Conservation (phyloP, 2,113 vertebrate species). For the Monarcha castaneiventris region DNA sequence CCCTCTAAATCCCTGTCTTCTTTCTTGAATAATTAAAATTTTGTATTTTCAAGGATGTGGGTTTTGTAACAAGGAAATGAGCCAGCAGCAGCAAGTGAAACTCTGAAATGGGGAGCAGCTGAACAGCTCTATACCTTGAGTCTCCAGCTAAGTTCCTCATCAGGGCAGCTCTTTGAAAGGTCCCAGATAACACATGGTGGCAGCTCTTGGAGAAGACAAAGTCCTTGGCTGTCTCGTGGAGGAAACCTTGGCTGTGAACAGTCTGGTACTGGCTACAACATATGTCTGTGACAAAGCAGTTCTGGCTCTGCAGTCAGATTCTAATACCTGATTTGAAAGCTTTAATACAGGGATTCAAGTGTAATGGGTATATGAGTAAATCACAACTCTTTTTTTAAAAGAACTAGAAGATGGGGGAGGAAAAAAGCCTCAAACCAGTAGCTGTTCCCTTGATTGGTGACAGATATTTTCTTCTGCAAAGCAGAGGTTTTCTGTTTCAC, state of each 20-base stretch:
- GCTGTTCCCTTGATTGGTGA: not conserved
- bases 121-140: not conserved
- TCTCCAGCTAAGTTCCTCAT: not conserved
- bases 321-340: not conserved
- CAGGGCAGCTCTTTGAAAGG: not conserved
- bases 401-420: not conserved
- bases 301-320: not conserved
- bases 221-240: not conserved
- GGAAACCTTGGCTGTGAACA: not conserved
- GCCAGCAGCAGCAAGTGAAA: not conserved
- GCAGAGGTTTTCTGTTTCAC: not conserved
- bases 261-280: not conserved
- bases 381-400: not conserved
- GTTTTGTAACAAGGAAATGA: not conserved
- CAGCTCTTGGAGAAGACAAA: not conserved
- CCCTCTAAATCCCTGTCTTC: not conserved
- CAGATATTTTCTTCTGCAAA: not conserved
- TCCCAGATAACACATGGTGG: not conserved
- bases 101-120: not conserved
- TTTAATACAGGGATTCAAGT: not conserved
- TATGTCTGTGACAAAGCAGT: not conserved
- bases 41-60: not conserved
- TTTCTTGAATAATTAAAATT: not conserved
- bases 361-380: not conserved
- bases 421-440: not conserved